These are phyloP conservation scores for Psittacula derbiana DNA, from an alignment of 2,797 vertebrate genomes.

Conservation along the genomic window DNA sequence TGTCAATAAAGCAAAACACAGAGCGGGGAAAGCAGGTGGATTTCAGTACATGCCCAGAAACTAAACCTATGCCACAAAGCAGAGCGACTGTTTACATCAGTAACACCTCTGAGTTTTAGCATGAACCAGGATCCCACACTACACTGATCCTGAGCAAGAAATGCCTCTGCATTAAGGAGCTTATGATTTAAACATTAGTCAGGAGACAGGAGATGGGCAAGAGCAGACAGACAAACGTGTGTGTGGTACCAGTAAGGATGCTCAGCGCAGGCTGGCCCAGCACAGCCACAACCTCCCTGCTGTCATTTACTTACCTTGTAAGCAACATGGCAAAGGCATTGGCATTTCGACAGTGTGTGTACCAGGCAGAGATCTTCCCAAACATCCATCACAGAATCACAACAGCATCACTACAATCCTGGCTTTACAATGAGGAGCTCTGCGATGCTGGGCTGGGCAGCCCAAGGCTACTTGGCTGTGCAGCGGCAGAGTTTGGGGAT, in stretches of 20 bases:
- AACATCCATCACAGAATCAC: neutral
- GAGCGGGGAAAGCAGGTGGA: neutral
- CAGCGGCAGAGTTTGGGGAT: neutral
- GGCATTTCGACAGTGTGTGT: neutral
- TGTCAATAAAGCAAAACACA: conserved; percentile 22
- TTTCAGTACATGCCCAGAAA: neutral
- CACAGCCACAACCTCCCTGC: neutral
- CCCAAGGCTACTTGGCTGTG: neutral
- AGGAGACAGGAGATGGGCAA: neutral
- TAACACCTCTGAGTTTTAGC: neutral
- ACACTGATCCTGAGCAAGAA: neutral
- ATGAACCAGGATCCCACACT: neutral
- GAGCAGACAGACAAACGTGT: neutral
- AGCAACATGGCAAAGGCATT: neutral
- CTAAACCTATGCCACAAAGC: neutral
- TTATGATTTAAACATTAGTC: conserved; percentile 33
- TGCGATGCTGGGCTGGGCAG: neutral
- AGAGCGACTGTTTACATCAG: neutral
- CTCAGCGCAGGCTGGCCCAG: neutral
- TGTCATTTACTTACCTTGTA: neutral
- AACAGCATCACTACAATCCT: neutral
- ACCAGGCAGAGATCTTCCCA: neutral
- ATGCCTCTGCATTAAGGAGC: neutral
- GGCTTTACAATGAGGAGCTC: neutral
- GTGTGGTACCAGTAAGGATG: neutral